phyloP scores from a whole-genome alignment of 2,113 vertebrate species.

The Paracanthobrama guichenoti region DNA sequence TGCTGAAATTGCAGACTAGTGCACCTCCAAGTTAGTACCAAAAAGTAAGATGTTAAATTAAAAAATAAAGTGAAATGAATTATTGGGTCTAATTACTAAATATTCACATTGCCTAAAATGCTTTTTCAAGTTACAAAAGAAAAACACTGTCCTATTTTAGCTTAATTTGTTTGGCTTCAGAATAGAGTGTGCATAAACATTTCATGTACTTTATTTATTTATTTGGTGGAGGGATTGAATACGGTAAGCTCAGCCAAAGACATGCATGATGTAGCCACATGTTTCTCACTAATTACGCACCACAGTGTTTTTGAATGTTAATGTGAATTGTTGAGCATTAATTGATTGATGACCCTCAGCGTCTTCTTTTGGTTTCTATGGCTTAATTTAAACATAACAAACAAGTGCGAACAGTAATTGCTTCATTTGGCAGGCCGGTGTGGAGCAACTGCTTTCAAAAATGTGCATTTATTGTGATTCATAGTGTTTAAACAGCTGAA shows the following conservation, averaged over 20 bases:
- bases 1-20: not conserved
- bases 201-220: not conserved
- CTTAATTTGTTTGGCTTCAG: not conserved
- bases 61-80: not conserved
- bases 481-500: not conserved
- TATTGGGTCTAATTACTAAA: not conserved
- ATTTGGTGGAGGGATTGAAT: not conserved
- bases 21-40: not conserved
- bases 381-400: not conserved
- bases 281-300: not conserved
- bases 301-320: not conserved
- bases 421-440: not conserved
- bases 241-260: not conserved
- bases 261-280: not conserved
- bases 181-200: not conserved
- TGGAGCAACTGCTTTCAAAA: conserved; percentile 2
- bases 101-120: not conserved
- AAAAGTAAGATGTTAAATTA: not conserved
- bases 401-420: not conserved
- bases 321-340: not conserved
- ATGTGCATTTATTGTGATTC: not conserved
- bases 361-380: not conserved
- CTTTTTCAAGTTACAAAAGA: not conserved
- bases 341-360: not conserved
- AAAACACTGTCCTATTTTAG: not conserved